Conservation (phyloP, 2,113 vertebrate genomes). For the Anolis carolinensis region DNA sequence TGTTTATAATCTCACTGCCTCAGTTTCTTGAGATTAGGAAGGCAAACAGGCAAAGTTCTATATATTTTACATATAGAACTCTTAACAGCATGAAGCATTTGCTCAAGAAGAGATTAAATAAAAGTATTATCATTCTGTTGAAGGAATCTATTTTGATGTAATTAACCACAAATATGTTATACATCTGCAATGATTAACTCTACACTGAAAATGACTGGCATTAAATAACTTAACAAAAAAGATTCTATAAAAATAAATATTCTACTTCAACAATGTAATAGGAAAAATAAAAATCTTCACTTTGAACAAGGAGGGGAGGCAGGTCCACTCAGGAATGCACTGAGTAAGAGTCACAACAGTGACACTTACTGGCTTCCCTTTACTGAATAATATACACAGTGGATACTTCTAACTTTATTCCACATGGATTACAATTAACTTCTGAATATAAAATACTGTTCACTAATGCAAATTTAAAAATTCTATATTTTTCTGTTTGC, state of each 20-base stretch:
- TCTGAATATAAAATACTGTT: conserved; percentile 57
- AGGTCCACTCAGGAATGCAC: conserved; percentile 25
- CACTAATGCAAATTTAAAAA: conserved; percentile 17
- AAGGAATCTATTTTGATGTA: conserved; percentile 44
- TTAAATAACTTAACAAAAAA: background rate
- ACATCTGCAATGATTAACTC: conserved; percentile 36
- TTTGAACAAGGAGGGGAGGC: conserved; percentile 24
- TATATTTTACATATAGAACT: background rate
- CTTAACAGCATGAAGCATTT: background rate
- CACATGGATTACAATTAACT: conserved; percentile 52
- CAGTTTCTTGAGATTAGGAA: background rate
- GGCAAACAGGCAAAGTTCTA: background rate
- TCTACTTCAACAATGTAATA: conserved; percentile 29
- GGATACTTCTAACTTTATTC: conserved; percentile 18
- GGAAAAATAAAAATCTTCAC: background rate
- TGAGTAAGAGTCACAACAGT: conserved; percentile 31
- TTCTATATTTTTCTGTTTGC: background rate
- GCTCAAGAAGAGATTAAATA: background rate
- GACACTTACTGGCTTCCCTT: conserved; percentile 2
- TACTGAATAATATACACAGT: conserved; percentile 3
- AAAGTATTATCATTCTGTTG: conserved; percentile 31
- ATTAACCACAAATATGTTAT: conserved; percentile 37
- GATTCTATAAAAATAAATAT: conserved; percentile 41
- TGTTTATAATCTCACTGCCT: background rate
- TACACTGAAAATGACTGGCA: conserved; percentile 22